These are phyloP conservation scores for Pangasius sanitwongsei DNA, from an alignment of 2,797 vertebrate genomes.

Conservation along the genomic window DNA sequence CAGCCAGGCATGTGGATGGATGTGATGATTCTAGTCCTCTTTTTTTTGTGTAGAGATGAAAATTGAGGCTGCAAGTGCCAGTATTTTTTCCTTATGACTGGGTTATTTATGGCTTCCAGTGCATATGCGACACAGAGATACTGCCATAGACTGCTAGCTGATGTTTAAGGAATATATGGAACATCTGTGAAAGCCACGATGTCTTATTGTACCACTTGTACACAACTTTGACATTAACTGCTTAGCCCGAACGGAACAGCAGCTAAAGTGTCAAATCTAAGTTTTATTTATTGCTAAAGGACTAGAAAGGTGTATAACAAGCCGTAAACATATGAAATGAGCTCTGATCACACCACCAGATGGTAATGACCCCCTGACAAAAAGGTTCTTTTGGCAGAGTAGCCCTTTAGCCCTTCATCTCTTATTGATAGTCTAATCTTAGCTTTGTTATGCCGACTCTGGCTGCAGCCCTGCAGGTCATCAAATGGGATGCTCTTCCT, in stretches of 20 bases:
- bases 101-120: slow-evolving; percentile 43
- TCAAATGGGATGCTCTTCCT: slow-evolving; percentile 39
- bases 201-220: not conserved
- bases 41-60: slow-evolving; percentile 67
- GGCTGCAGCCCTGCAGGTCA: slow-evolving; percentile 37
- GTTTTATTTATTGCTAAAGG: not conserved
- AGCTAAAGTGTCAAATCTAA: not conserved
- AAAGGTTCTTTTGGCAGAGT: slow-evolving; percentile 36
- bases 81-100: slow-evolving; percentile 14
- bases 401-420: slow-evolving; percentile 27
- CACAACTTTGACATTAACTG: not conserved
- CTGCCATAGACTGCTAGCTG: slow-evolving; percentile 37
- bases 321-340: not conserved
- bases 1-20: slow-evolving; percentile 73
- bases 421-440: slow-evolving; percentile 48
- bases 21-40: slow-evolving; percentile 69
- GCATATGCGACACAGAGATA: slow-evolving; percentile 25
- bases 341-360: slow-evolving; percentile 44
- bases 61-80: slow-evolving; percentile 28
- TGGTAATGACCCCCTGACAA: slow-evolving; percentile 42
- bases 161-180: not conserved
- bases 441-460: slow-evolving; percentile 45
- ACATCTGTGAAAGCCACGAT: not conserved
- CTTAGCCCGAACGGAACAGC: not conserved
- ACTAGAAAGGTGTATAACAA: not conserved